These are phyloP conservation scores for Tridacna crocea DNA, from an alignment of 2,888 invertebrate species.

Conservation along the genomic window DNA sequence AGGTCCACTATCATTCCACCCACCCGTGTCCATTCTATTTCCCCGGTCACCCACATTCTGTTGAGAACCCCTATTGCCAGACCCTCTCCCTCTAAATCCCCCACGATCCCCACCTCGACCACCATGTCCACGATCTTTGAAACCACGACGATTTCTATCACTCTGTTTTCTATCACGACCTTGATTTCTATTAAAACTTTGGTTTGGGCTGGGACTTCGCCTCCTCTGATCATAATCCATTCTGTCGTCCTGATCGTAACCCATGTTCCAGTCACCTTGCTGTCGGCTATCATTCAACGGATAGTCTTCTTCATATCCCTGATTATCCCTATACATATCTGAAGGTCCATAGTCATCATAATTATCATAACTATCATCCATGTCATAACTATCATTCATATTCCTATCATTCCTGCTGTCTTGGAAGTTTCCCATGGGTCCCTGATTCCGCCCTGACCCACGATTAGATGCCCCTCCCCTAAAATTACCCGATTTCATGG, in stretches of 20 bases:
- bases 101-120: conserved; percentile 28
- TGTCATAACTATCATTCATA: conserved; percentile 27
- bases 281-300: not conserved
- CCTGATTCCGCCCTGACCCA: conserved; percentile 26
- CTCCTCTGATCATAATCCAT: conserved; percentile 18
- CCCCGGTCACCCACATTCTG: conserved; percentile 21
- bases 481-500: conserved; percentile 18
- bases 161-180: conserved; percentile 25
- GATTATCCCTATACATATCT: not conserved
- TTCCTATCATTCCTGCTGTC: conserved; percentile 28
- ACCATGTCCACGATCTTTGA: conserved; percentile 16
- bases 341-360: conserved; percentile 8
- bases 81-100: conserved; percentile 45
- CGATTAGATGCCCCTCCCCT: not conserved
- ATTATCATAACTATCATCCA: conserved; percentile 19
- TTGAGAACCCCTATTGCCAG: conserved; percentile 40
- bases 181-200: conserved; percentile 24
- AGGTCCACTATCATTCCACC: conserved; percentile 25
- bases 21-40: conserved; percentile 27
- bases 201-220: not conserved
- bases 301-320: not conserved
- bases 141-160: conserved; percentile 31
- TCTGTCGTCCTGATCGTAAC: conserved; percentile 25
- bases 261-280: conserved; percentile 13
- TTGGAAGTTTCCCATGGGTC: conserved; percentile 16